These are phyloP conservation scores for Procambarus clarkii DNA, from an alignment of 1,140 invertebrate genomes.

Conservation along the genomic window DNA sequence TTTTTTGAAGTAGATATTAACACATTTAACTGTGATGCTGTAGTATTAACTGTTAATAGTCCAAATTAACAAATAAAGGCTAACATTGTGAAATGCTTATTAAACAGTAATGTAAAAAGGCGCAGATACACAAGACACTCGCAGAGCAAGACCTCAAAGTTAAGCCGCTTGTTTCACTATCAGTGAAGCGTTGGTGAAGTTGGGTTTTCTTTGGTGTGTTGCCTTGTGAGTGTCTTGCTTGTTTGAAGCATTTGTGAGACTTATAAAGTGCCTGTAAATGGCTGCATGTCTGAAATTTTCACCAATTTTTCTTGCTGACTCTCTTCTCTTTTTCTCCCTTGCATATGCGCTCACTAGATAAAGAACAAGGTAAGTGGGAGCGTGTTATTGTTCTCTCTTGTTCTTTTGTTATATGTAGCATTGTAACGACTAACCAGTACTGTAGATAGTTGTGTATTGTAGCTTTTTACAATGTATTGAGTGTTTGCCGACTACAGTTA, in stretches of 20 bases:
- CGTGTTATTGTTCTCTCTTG: not conserved
- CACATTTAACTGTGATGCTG: not conserved
- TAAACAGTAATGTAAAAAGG: not conserved
- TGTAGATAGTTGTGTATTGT: not conserved
- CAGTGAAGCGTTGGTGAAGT: not conserved
- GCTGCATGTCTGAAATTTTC: not conserved
- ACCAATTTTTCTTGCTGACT: constrained; percentile 2
- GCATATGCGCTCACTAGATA: constrained; percentile 35
- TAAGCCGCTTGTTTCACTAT: not conserved
- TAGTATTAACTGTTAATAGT: not conserved
- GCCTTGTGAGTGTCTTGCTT: not conserved
- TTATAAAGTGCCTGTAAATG: not conserved
- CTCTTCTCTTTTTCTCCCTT: constrained; percentile 18
- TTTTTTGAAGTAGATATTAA: constrained; percentile 3
- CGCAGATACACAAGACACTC: no score
- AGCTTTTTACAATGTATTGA: no score
- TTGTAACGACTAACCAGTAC: not conserved
- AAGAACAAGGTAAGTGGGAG: constrained; percentile 54
- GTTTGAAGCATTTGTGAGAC: not conserved
- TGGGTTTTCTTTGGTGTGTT: not conserved
- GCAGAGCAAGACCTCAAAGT: no score
- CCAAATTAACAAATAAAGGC: not conserved
- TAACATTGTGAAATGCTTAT: not conserved
- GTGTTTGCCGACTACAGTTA: no score
- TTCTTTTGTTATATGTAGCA: not conserved